Percentiles rank a stretch among this genome's conserved stretches.
Conservation (phyloP, 2,113 vertebrate genomes). For the Fulmarus glacialis region DNA sequence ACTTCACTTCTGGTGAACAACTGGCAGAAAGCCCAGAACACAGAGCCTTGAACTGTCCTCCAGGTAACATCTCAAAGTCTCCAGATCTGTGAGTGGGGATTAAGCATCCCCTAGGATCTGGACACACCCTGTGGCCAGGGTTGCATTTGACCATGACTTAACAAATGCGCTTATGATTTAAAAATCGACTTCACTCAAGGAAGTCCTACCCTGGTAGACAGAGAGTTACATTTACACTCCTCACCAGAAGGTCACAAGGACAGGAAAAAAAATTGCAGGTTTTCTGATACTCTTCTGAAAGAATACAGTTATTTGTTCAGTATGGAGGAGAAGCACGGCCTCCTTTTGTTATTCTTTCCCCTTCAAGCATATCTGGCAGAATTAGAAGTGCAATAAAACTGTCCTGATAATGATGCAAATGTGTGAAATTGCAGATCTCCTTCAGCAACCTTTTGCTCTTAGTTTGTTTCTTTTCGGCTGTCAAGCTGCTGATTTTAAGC, state of each 20-base stretch:
- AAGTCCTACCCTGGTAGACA: background rate
- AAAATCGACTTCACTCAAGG: background rate
- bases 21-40: background rate
- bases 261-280: background rate
- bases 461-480: background rate
- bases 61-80: background rate
- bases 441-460: background rate
- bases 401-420: slow-evolving; percentile 9
- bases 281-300: background rate
- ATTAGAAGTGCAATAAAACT: slow-evolving; percentile 15
- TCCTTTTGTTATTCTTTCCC: slow-evolving; percentile 2
- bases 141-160: background rate
- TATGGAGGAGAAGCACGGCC: background rate
- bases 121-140: background rate
- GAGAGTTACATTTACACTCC: background rate
- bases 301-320: background rate
- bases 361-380: background rate
- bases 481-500: background rate
- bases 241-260: background rate
- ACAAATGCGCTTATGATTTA: background rate
- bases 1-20: background rate
- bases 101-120: background rate
- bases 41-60: background rate
- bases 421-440: background rate
- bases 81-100: background rate